These are phyloP conservation scores for Rousettus madagascariensis DNA, from an alignment of 2,797 vertebrate genomes.

Conservation along the genomic window DNA sequence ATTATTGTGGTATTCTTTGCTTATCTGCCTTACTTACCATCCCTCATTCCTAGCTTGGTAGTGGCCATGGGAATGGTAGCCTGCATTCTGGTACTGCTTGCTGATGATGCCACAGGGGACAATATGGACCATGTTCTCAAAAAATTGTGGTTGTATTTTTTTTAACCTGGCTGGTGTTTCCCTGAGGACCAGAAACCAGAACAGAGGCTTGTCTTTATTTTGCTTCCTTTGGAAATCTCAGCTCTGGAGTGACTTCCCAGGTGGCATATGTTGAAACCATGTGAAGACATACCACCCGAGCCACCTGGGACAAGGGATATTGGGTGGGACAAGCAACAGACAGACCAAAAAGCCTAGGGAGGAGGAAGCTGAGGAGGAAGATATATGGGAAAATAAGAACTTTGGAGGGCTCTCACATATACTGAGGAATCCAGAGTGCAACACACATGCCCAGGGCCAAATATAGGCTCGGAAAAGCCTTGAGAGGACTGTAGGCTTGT, in stretches of 20 bases:
- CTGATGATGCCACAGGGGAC: not conserved
- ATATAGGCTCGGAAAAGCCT: not conserved
- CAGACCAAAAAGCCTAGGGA: not conserved
- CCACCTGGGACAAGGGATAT: not conserved
- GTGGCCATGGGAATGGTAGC: not conserved
- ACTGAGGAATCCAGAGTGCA: not conserved
- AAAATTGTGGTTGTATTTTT: not conserved
- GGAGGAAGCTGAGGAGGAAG: not conserved
- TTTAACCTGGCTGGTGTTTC: not conserved
- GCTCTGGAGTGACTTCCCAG: not conserved
- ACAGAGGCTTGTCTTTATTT: constrained; percentile 17
- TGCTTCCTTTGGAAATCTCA: not conserved
- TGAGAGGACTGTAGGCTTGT: not conserved
- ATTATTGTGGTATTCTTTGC: not conserved
- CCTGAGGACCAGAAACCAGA: not conserved
- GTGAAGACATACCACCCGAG: not conserved
- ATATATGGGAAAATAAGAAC: not conserved
- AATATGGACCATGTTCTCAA: not conserved
- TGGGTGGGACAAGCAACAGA: not conserved
- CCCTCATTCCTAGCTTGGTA: not conserved
- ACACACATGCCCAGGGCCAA: not conserved
- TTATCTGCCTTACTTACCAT: not conserved
- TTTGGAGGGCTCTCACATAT: not conserved
- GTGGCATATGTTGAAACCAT: not conserved
- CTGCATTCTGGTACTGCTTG: not conserved